Conservation (phyloP, 53 echinoderm and acorn worm species). For the Holothuria scabra region DNA sequence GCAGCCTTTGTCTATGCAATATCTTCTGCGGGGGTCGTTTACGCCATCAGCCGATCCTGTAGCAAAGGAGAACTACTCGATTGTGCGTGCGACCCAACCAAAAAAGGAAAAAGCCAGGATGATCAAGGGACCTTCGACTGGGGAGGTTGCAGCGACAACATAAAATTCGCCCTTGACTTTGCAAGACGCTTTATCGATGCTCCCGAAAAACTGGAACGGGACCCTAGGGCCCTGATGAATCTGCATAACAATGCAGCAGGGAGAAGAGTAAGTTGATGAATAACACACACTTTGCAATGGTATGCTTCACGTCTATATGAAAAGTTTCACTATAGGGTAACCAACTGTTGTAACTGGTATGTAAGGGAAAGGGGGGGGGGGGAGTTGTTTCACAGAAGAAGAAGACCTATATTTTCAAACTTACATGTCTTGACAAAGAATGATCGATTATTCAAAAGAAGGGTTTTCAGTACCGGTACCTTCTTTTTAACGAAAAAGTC, state of each 20-base stretch:
- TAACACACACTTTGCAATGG: too few species aligned
- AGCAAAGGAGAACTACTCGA: conserved; percentile 87
- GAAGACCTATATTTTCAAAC: too few species aligned
- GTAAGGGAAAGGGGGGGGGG: too few species aligned
- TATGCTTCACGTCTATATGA: too few species aligned
- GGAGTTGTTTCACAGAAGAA: too few species aligned
- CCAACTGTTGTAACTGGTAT: too few species aligned
- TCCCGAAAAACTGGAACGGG: conserved; percentile 78
- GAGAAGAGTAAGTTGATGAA: conserved; percentile 65
- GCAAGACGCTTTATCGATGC: conserved; percentile 86
- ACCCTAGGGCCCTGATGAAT: conserved; percentile 92
- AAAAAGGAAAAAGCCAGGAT: conserved; percentile 72
- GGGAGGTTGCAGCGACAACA: conserved; percentile 97
- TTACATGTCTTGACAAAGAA: too few species aligned
- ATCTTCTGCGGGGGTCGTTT: conserved; percentile 86
- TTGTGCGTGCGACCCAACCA: conserved; percentile 89
- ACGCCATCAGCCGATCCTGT: conserved; percentile 84
- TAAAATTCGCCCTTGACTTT: conserved; percentile 89
- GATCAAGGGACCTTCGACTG: conserved; percentile 82
- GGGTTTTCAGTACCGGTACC: too few species aligned
- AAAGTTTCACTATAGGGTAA: too few species aligned
- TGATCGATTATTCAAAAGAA: too few species aligned
- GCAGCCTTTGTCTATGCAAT: conserved; percentile 92
- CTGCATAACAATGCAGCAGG: conserved; percentile 96
- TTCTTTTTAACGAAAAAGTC: too few species aligned